These are phyloP conservation scores for Calycopis cecrops DNA, from an alignment of 1,140 invertebrate genomes.

Conservation along the genomic window DNA sequence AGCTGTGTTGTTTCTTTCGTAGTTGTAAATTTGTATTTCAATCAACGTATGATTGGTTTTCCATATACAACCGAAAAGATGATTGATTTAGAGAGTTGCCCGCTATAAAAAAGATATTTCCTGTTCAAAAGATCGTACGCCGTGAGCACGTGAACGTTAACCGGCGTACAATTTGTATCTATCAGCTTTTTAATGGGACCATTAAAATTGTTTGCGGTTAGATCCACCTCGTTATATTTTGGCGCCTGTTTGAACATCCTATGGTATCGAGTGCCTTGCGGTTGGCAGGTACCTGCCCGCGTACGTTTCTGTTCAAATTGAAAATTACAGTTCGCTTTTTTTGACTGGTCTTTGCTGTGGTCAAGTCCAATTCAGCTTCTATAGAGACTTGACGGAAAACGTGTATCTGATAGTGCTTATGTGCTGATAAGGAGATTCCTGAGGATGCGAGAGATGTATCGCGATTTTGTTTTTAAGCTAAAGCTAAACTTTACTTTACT, in stretches of 20 bases:
- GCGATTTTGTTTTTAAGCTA: too few relatives aligned
- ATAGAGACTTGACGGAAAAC: too few relatives aligned
- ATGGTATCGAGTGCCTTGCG: conserved; percentile 53
- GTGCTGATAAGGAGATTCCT: too few relatives aligned
- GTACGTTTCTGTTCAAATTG: conserved; percentile 32
- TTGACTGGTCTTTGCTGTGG: background rate
- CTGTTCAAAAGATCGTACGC: conserved; percentile 11
- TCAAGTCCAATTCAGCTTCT: too few relatives aligned
- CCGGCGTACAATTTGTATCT: conserved; percentile 50
- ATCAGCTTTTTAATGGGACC: conserved; percentile 62
- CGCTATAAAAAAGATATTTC: conserved; percentile 11
- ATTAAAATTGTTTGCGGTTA: conserved; percentile 59
- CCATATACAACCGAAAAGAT: conserved; percentile 1
- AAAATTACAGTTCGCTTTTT: conserved; percentile 44
- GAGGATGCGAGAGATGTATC: too few relatives aligned
- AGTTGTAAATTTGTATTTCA: background rate
- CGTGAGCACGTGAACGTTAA: conserved; percentile 12
- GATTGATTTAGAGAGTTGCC: conserved; percentile 7
- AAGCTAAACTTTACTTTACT: too few relatives aligned
- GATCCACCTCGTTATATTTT: conserved; percentile 47
- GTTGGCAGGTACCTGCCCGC: conserved; percentile 40
- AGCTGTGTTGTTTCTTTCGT: too few relatives aligned
- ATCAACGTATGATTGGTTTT: background rate
- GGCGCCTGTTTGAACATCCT: conserved; percentile 40
- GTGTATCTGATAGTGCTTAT: too few relatives aligned